Evolutionary conservation across 2,888 invertebrate species (phyloP).

Genomic region (Drosophila koepferae): DNA sequence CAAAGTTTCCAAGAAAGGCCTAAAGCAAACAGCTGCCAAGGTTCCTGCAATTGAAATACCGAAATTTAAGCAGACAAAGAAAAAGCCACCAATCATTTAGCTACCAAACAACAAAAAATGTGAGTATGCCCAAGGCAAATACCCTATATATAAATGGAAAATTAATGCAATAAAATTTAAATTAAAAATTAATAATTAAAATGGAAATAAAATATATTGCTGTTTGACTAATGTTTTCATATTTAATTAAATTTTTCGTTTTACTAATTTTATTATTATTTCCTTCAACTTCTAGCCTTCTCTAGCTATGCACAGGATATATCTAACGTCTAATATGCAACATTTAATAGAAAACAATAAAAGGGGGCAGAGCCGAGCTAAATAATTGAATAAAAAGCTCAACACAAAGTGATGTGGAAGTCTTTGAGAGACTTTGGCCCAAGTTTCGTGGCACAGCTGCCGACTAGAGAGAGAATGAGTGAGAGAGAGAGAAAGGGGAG

Average conservation of each 20-base stretch:
- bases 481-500: slow-evolving; percentile 2
- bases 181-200: no score
- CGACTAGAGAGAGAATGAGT: slow-evolving; percentile 5
- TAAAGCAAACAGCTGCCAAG: slow-evolving; percentile 49
- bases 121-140: not conserved
- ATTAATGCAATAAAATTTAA: no score
- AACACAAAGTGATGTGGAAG: slow-evolving; percentile 63
- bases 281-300: not conserved
- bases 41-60: slow-evolving; percentile 37
- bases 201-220: no score
- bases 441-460: slow-evolving; percentile 69
- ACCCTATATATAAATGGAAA: not conserved
- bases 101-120: slow-evolving; percentile 23
- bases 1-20: slow-evolving; percentile 57
- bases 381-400: slow-evolving; percentile 59
- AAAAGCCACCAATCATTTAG: slow-evolving; percentile 59
- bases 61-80: slow-evolving; percentile 15
- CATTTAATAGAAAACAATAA: slow-evolving; percentile 6
- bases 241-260: no score
- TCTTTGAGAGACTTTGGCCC: slow-evolving; percentile 58
- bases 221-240: no score
- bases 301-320: slow-evolving; percentile 2
- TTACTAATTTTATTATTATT: no score
- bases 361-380: slow-evolving; percentile 23
- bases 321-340: not conserved